Conservation (phyloP, 2,888 invertebrate species). For the Zonitis immaculata region DNA sequence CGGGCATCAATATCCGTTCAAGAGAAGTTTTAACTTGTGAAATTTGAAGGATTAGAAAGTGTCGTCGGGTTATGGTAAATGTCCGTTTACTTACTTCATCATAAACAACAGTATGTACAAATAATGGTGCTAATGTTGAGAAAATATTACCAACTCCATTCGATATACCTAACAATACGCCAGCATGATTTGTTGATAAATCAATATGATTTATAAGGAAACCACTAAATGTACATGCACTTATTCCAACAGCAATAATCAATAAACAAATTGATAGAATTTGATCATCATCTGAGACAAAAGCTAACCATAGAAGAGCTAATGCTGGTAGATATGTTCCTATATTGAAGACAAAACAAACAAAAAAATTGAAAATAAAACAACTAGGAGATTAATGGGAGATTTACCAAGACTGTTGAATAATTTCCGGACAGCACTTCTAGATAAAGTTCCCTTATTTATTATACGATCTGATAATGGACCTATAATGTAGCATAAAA, state of each 20-base stretch:
- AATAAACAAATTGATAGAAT: constrained; percentile 56
- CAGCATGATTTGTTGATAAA: constrained; percentile 75
- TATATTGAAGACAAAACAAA: constrained; percentile 29
- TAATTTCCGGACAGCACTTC: constrained; percentile 57
- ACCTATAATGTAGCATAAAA: constrained; percentile 67
- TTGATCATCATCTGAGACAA: constrained; percentile 53
- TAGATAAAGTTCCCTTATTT: constrained; percentile 40
- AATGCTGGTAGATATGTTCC: constrained; percentile 66
- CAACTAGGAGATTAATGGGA: neutral
- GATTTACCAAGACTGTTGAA: constrained; percentile 49
- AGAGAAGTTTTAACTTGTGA: no score
- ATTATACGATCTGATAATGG: constrained; percentile 59
- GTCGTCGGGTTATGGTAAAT: no score
- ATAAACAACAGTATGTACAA: constrained; percentile 60
- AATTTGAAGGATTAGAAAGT: no score
- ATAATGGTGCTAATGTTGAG: constrained; percentile 69
- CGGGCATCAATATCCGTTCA: no score
- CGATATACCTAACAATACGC: constrained; percentile 75
- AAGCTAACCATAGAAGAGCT: constrained; percentile 58
- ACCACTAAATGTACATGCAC: constrained; percentile 65
- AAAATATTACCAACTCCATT: constrained; percentile 70
- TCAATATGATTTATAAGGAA: constrained; percentile 75
- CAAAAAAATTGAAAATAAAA: neutral
- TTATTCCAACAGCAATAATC: constrained; percentile 65
- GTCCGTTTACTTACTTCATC: constrained; percentile 64